These are phyloP conservation scores for Icerya purchasi DNA, from an alignment of 2,888 invertebrate genomes.

Conservation along the genomic window DNA sequence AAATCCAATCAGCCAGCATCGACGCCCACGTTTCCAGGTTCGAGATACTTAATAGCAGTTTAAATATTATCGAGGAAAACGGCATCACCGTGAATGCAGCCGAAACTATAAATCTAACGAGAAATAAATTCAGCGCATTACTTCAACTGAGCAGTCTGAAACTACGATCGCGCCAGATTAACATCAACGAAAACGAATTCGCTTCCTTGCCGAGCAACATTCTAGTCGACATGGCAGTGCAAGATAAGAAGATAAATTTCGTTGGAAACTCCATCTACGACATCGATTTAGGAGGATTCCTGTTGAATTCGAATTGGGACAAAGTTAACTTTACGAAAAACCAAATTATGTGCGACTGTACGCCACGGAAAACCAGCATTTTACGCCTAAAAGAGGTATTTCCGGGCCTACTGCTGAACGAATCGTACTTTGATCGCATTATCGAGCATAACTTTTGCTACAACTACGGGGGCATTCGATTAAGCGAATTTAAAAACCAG, in stretches of 20 bases:
- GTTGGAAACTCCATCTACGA: slow-evolving; percentile 8
- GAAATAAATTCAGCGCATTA: slow-evolving; percentile 2
- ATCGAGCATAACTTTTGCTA: slow-evolving; percentile 13
- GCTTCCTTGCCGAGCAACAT: slow-evolving; percentile 2
- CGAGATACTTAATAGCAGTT: neutral
- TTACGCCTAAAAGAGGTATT: slow-evolving; percentile 14
- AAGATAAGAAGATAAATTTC: slow-evolving; percentile 7
- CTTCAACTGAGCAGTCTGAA: neutral
- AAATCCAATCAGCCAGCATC: slow-evolving; percentile 1
- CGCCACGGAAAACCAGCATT: slow-evolving; percentile 13
- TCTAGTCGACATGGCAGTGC: neutral
- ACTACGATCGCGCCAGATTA: slow-evolving; percentile 4
- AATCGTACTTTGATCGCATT: slow-evolving; percentile 9
- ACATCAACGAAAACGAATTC: slow-evolving; percentile 9
- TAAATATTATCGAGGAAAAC: neutral
- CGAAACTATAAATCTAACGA: slow-evolving; percentile 7
- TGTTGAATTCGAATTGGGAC: slow-evolving; percentile 9
- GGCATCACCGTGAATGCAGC: slow-evolving; percentile 1
- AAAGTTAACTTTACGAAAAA: slow-evolving; percentile 9
- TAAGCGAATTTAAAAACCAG: slow-evolving; percentile 9
- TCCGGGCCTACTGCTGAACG: slow-evolving; percentile 13
- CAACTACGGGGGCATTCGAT: slow-evolving; percentile 6
- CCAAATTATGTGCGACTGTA: slow-evolving; percentile 14
- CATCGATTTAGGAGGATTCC: slow-evolving; percentile 14
- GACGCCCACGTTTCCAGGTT: slow-evolving; percentile 3